A percentile compares a stretch with the other conserved stretches of the same genome.
Evolutionary conservation across 2,113 vertebrate genomes (phyloP).

Genomic region (Thymallus thymallus): DNA sequence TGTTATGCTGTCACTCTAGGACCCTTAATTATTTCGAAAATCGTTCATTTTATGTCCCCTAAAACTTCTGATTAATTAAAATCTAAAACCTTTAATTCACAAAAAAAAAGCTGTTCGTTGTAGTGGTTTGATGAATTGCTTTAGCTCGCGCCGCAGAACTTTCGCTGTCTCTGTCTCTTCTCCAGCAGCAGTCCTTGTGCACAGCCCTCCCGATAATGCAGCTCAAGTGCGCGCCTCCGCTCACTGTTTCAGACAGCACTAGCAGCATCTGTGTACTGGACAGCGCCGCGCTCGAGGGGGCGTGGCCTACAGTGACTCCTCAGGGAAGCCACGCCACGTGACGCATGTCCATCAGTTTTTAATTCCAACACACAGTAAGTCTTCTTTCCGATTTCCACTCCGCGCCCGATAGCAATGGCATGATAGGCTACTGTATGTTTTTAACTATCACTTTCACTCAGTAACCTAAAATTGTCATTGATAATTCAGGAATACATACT

Average conservation of each 20-base stretch:
- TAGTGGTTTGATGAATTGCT: constrained; percentile 17
- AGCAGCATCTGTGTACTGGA: constrained; percentile 44
- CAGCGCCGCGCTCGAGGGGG: constrained; percentile 38
- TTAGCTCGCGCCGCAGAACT: constrained; percentile 50
- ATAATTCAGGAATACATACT: too few species aligned
- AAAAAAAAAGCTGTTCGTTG: not conserved
- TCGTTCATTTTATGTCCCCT: not conserved
- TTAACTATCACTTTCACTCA: too few species aligned
- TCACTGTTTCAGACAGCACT: constrained; percentile 45
- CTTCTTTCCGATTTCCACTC: too few species aligned
- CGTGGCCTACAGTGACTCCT: constrained; percentile 43
- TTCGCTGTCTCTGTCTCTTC: constrained; percentile 51
- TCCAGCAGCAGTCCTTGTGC: constrained; percentile 54
- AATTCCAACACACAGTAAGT: not conserved
- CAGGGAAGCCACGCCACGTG: constrained; percentile 26
- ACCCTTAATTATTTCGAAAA: not conserved
- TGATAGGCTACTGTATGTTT: too few species aligned
- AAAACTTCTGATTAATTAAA: not conserved
- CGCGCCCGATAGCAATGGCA: too few species aligned
- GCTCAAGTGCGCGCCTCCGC: constrained; percentile 59
- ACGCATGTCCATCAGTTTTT: constrained; percentile 2
- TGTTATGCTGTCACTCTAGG: not conserved
- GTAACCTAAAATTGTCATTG: too few species aligned
- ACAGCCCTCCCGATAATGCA: constrained; percentile 24
- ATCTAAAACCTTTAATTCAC: not conserved